Conservation (phyloP, 2,888 invertebrate species). For the Daptonema setosum region DNA sequence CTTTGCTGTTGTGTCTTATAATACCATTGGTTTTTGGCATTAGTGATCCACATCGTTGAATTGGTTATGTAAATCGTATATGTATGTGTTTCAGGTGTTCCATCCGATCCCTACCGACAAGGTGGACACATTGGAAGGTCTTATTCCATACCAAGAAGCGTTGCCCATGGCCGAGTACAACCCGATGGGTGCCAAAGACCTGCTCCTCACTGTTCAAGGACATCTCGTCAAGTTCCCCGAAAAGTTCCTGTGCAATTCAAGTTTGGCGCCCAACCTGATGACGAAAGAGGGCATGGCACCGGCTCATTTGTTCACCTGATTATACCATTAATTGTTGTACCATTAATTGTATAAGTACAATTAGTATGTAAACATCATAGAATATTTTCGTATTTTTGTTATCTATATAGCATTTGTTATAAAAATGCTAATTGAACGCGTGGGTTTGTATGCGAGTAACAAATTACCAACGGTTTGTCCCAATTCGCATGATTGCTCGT, state of each 20-base stretch:
- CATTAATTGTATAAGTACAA: too few relatives aligned
- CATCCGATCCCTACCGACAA: constrained; percentile 66
- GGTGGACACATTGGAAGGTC: constrained; percentile 51
- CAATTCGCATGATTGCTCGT: too few relatives aligned
- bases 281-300: constrained; percentile 81
- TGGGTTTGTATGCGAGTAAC: too few relatives aligned
- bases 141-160: constrained; percentile 50
- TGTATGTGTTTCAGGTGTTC: constrained; percentile 60
- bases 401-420: too few relatives aligned
- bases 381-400: too few relatives aligned
- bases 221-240: constrained; percentile 64
- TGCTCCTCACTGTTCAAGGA: constrained; percentile 54
- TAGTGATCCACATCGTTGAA: not conserved
- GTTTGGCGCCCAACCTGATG: constrained; percentile 54
- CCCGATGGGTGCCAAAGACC: constrained; percentile 41
- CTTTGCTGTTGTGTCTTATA: constrained; percentile 26
- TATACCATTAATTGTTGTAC: not conserved
- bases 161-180: constrained; percentile 49
- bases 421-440: too few relatives aligned
- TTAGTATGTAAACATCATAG: too few relatives aligned
- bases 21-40: constrained; percentile 1
- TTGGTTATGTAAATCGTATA: too few relatives aligned
- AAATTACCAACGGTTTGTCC: too few relatives aligned
- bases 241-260: constrained; percentile 65
- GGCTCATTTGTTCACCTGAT: constrained; percentile 65